Conservation (phyloP, 2,113 vertebrate species). For the Elaphurus davidianus region DNA sequence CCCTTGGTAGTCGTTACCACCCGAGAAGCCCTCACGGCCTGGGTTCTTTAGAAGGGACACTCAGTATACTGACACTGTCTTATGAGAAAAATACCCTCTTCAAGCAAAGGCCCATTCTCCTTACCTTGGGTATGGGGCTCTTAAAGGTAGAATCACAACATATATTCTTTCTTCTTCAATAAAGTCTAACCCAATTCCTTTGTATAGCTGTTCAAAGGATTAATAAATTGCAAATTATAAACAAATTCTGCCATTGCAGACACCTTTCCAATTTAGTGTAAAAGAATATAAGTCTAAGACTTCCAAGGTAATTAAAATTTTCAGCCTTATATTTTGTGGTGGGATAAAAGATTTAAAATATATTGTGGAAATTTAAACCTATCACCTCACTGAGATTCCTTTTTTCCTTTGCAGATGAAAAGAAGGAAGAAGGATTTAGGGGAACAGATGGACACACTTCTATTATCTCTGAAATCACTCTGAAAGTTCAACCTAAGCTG, state of each 20-base stretch:
- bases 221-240: background rate
- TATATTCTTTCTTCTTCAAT: background rate
- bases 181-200: background rate
- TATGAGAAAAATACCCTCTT: background rate
- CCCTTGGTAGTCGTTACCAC: background rate
- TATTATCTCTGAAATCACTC: background rate
- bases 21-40: background rate
- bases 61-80: background rate
- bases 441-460: background rate
- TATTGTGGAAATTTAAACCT: background rate
- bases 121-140: background rate
- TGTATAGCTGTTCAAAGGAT: background rate
- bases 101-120: background rate
- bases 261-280: background rate
- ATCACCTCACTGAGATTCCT: background rate
- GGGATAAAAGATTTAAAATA: constrained; percentile 33
- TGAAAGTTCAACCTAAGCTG: background rate
- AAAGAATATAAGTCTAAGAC: background rate
- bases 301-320: constrained; percentile 38
- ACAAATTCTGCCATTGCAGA: background rate
- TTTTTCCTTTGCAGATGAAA: constrained; percentile 7
- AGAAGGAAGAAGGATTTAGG: background rate
- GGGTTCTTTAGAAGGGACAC: background rate
- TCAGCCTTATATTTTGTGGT: background rate
- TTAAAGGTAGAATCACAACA: background rate